Evolutionary conservation across 1,140 invertebrate genomes (phyloP).

Genomic region (Colletes latitarsis): DNA sequence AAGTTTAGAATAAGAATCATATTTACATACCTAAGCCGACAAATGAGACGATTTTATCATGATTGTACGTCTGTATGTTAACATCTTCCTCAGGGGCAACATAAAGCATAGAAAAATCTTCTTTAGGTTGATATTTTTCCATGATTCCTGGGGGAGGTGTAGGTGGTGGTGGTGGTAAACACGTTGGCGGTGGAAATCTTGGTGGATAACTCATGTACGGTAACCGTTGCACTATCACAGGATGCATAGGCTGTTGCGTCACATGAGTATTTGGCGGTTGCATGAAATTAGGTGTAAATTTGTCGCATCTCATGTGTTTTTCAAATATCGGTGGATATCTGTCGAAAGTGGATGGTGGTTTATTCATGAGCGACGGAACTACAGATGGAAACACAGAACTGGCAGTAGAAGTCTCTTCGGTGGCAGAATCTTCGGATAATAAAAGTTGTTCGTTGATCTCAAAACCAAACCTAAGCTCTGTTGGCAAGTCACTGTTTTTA

Average conservation of each 20-base stretch:
- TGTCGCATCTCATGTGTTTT: slow-evolving; percentile 72
- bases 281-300: slow-evolving; percentile 71
- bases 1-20: neutral
- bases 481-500: slow-evolving; percentile 77
- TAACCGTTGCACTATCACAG: slow-evolving; percentile 68
- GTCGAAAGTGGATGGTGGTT: slow-evolving; percentile 67
- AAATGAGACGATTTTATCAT: slow-evolving; percentile 85
- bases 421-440: slow-evolving; percentile 68
- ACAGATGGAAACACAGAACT: slow-evolving; percentile 57
- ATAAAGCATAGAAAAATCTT: slow-evolving; percentile 77
- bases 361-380: slow-evolving; percentile 59
- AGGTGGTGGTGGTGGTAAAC: slow-evolving; percentile 54
- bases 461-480: slow-evolving; percentile 86
- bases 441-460: slow-evolving; percentile 86
- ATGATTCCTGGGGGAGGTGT: slow-evolving; percentile 63
- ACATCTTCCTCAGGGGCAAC: slow-evolving; percentile 81
- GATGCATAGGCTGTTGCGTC: slow-evolving; percentile 63
- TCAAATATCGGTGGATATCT: slow-evolving; percentile 66
- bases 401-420: slow-evolving; percentile 50
- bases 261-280: slow-evolving; percentile 59
- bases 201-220: slow-evolving; percentile 66
- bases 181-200: slow-evolving; percentile 65
- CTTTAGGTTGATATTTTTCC: slow-evolving; percentile 73
- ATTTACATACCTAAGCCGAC: slow-evolving; percentile 82
- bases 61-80: slow-evolving; percentile 79